Conservation (phyloP, 2,888 invertebrate genomes). For the Tryphoninae sp. region DNA sequence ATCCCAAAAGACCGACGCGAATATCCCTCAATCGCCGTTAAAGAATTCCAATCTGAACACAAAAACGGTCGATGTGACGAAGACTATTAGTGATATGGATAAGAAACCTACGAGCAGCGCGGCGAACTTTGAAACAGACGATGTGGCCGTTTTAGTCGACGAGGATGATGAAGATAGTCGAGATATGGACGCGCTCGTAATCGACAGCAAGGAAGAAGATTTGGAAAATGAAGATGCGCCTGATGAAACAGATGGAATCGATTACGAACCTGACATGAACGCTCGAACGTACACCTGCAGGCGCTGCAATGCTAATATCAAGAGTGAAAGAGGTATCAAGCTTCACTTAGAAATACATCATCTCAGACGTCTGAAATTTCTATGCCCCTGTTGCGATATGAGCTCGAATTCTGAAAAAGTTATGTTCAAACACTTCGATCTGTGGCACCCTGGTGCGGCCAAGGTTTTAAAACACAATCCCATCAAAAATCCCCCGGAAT, state of each 20-base stretch:
- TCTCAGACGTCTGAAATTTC: constrained; percentile 72
- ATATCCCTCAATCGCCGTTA: constrained; percentile 34
- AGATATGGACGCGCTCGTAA: constrained; percentile 69
- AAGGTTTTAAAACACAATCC: constrained; percentile 73
- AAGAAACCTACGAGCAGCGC: constrained; percentile 39
- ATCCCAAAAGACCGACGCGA: background rate
- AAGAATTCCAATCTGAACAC: constrained; percentile 37
- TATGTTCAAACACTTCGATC: constrained; percentile 75
- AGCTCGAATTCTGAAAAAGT: constrained; percentile 73
- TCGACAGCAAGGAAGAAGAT: constrained; percentile 71
- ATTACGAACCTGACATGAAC: background rate
- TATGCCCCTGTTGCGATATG: constrained; percentile 78
- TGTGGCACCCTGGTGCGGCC: constrained; percentile 70
- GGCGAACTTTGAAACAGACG: constrained; percentile 35
- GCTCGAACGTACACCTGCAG: constrained; percentile 69
- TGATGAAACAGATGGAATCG: background rate
- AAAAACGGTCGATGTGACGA: constrained; percentile 58
- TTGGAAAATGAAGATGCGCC: constrained; percentile 53
- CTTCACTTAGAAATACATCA: constrained; percentile 77
- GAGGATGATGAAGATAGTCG: constrained; percentile 68
- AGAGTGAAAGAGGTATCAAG: constrained; percentile 76
- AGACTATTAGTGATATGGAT: constrained; percentile 55
- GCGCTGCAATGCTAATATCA: constrained; percentile 74
- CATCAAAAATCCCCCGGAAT: constrained; percentile 66
- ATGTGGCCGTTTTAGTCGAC: constrained; percentile 42